Evolutionary conservation across 2,113 vertebrate species (phyloP), one percentile per base, ranked within the genome.

Genomic region (Passer domesticus): DNA sequence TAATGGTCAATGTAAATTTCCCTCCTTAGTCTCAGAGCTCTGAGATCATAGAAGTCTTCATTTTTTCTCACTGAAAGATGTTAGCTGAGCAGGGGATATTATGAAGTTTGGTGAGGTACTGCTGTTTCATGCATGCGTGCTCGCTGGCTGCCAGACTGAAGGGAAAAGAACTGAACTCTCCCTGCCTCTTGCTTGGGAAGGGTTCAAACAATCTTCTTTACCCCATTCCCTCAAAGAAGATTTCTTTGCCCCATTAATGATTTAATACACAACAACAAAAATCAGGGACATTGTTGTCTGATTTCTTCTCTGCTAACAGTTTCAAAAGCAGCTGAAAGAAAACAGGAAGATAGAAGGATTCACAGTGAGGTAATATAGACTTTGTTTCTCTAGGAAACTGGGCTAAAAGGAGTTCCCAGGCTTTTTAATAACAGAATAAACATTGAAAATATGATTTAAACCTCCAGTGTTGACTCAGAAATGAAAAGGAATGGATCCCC

Each of bases 301-400:
- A 68, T 88, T 93, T 85, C 46, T 94, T 52, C 58, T 75, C 55
- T 83, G 72, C 72, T 60, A 50, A 23, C 0, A 3, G 21, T 67
- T 94, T 94, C 46, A 86, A 81, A 81, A 27, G 37, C 76, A 47
- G 68, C 25, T 96, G 90, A 75, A 78, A 47, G 33, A 93, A 87
- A 91, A 89, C 66, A 92, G 83, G 77, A 92, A 87, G 56, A 47
- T 30, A 85, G 68, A 46, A 94, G 76, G 17, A 60, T 44, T 52
- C 74, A 89, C 39, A 76, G 31, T 15, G 9, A 21, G 39, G 75
- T 55, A 35, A 81, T 56, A 74, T 2, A 74, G 86, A 88, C n/a
- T 77, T 74, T 76, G 37, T 55, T 90, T 91, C 63, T 77, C 52
- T 86, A 77, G 63, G 68, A 95, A 90, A 64, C 44, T 30, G 62